phyloP scores from a whole-genome alignment of 2,113 vertebrate genomes.

The Bagarius yarrelli region DNA sequence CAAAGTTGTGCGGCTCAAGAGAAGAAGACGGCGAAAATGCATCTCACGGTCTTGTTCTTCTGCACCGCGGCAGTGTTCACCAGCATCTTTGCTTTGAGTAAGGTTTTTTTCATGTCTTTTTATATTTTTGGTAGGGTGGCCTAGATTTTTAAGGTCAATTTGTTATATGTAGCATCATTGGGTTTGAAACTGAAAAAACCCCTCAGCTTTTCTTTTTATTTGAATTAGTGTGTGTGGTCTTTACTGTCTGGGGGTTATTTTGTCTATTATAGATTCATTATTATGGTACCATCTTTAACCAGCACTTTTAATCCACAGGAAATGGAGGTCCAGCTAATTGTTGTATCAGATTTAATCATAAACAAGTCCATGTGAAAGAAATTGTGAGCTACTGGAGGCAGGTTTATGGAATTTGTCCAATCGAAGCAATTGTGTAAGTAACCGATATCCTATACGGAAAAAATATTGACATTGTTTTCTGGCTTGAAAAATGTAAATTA shows the following conservation, averaged over 20 bases:
- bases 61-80: slow-evolving; percentile 47
- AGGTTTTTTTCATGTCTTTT: slow-evolving; percentile 48
- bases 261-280: not conserved
- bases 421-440: slow-evolving; percentile 59
- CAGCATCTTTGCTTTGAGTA: slow-evolving; percentile 46
- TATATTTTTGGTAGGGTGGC: not conserved
- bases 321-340: slow-evolving; percentile 23
- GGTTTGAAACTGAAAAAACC: slow-evolving; percentile 19
- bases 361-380: fast-evolving
- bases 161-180: not conserved
- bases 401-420: slow-evolving; percentile 35
- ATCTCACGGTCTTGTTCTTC: slow-evolving; percentile 40
- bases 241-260: not conserved
- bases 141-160: slow-evolving; percentile 8
- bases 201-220: not conserved
- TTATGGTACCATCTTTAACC: not conserved
- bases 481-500: no score
- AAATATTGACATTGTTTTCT: no score
- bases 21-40: slow-evolving; percentile 5
- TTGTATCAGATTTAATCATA: fast-evolving
- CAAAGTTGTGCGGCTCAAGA: not conserved
- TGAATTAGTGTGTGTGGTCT: not conserved
- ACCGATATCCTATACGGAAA: not conserved
- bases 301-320: slow-evolving; percentile 45
- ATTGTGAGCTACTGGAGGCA: slow-evolving; percentile 57